Evolutionary conservation across 2,888 invertebrate species (phyloP), one percentile per base, ranked within the genome.

Genomic region (Schrankia costaestrigalis): DNA sequence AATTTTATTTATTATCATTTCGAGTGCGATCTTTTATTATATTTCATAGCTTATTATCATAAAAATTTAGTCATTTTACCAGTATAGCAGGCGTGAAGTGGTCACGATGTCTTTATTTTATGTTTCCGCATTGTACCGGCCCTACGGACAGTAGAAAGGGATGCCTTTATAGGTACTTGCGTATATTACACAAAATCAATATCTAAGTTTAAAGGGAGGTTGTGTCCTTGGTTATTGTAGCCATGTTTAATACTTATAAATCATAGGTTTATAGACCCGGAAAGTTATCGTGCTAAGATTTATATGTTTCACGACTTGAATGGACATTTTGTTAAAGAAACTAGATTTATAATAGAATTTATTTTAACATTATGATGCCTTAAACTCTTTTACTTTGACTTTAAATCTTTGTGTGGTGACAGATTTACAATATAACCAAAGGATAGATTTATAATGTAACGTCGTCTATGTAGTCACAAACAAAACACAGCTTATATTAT

Each of bases 1-100:
- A 61, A 63, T 67, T 63, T 60, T 70, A 67, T 71, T 66, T 70
- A 68, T 64, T 62, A 56, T 45, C 39, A 41, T 46, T 38, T 42
- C 44, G 41, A 51, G 58, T 55, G 49, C 41, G 51, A 61, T 56
- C 44, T 56, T 52, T n/a, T n/a, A n/a, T n/a, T n/a, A n/a, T n/a
- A n/a, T n/a, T n/a, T 49, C 51, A 42, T 50, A 49, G 61, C 57
- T 61, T 61, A 56, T 59, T 57, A 56, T 46, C 48, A 48, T 63
- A 60, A 60, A 56, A 56, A 56, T 64, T 58, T 38, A 19, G 45
- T 26, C 41, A 50, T 63, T 63, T 60, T 53, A 49, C 52, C 38
- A 45, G 56, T 60, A 53, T 49, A 41, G 31, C 27, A 33, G 29
- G 35, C 41, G 39, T 50, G 52, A 48, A 48, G 39, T 41, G 50